These are phyloP conservation scores for Pammene aurita DNA, from an alignment of 2,888 invertebrate genomes.

Conservation along the genomic window DNA sequence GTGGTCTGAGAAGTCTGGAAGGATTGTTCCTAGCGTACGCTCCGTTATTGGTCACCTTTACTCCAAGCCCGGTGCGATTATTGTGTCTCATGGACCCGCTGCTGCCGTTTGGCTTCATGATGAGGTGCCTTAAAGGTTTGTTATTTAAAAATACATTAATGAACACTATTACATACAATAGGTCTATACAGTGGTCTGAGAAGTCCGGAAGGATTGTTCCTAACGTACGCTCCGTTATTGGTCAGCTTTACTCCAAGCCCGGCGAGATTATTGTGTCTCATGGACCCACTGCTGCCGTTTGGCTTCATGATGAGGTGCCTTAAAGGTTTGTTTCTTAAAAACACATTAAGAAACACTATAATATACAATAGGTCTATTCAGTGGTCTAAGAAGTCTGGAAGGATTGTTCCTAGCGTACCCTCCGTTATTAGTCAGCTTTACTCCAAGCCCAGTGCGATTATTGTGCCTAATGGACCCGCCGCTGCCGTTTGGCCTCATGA, in stretches of 20 bases:
- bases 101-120: constrained; percentile 96
- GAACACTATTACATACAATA: not conserved
- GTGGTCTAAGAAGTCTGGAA: too few relatives aligned
- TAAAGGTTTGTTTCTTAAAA: not conserved
- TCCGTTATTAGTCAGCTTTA: too few relatives aligned
- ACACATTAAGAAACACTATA: not conserved
- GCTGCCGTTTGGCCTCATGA: too few relatives aligned
- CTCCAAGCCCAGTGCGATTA: too few relatives aligned
- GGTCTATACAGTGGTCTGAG: not conserved
- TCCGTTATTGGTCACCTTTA: constrained; percentile 93
- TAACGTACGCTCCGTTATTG: too few relatives aligned
- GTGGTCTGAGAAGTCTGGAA: constrained; percentile 90
- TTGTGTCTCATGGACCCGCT: constrained; percentile 59
- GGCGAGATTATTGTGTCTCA: too few relatives aligned
- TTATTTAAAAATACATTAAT: not conserved
- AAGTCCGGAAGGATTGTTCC: not conserved
- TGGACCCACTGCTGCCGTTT: not conserved
- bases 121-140: constrained; percentile 90
- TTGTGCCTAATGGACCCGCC: too few relatives aligned
- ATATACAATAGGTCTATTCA: too few relatives aligned
- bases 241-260: too few relatives aligned
- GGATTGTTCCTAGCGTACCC: too few relatives aligned
- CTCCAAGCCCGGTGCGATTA: constrained; percentile 84
- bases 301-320: not conserved
- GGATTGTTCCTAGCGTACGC: constrained; percentile 96